Evolutionary conservation across 2,888 invertebrate species (phyloP).

Genomic region (Drosophila vallismaia): DNA sequence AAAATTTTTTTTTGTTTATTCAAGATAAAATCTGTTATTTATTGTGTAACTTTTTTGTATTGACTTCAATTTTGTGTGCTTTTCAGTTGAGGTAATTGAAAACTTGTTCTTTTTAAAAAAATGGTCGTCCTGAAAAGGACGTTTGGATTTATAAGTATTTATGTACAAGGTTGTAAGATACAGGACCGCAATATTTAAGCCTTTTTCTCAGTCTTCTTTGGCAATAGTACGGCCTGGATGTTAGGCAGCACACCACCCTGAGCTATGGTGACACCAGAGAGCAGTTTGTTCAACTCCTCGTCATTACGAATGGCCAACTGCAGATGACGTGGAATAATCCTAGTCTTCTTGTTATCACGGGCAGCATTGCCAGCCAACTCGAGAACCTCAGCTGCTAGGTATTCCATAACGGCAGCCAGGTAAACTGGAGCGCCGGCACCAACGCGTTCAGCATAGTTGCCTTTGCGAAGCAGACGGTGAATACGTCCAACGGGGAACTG

Average conservation of each 20-base stretch:
- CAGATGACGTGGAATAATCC: conserved; percentile 92
- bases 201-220: conserved; percentile 87
- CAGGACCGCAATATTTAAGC: conserved; percentile 17
- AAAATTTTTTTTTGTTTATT: too few species aligned
- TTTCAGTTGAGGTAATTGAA: neutral
- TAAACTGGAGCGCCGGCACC: too few species aligned
- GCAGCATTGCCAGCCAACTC: too few species aligned
- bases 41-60: too few species aligned
- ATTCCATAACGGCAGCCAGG: too few species aligned
- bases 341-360: too few species aligned
- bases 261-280: conserved; percentile 84
- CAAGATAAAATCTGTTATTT: too few species aligned
- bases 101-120: conserved; percentile 6
- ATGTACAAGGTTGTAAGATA: conserved; percentile 1
- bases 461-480: too few species aligned
- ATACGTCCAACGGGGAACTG: too few species aligned
- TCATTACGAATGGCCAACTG: conserved; percentile 93
- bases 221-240: conserved; percentile 88
- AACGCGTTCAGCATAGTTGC: too few species aligned
- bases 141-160: conserved; percentile 21
- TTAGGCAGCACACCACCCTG: conserved; percentile 89
- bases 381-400: too few species aligned
- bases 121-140: conserved; percentile 47
- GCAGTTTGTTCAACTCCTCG: conserved; percentile 92
- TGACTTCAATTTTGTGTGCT: too few species aligned